phyloP scores from a whole-genome alignment of 2,888 invertebrate genomes.

The Baccha elongata region DNA sequence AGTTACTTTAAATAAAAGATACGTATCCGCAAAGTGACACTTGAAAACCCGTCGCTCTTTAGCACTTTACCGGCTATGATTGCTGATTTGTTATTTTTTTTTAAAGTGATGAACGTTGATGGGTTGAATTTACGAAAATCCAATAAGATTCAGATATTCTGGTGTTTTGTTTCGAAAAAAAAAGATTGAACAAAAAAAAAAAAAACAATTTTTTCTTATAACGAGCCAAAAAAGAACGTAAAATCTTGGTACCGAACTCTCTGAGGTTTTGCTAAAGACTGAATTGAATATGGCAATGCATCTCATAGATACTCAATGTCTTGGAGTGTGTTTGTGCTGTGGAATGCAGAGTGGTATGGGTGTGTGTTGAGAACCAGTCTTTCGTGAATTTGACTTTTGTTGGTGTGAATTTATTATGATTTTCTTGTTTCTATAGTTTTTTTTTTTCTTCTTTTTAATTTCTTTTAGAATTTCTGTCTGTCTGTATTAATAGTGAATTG shows the following conservation, averaged over 20 bases:
- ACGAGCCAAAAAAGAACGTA: slow-evolving; percentile 57
- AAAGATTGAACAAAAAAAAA: not conserved
- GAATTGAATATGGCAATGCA: slow-evolving; percentile 67
- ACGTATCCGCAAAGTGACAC: slow-evolving; percentile 29
- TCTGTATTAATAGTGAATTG: slow-evolving; percentile 48
- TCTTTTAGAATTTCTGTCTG: slow-evolving; percentile 35
- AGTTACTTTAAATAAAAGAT: slow-evolving; percentile 65
- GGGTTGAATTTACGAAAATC: slow-evolving; percentile 11
- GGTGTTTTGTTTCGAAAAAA: not conserved
- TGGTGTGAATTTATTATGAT: slow-evolving; percentile 74
- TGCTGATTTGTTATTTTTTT: not conserved
- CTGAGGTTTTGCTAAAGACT: slow-evolving; percentile 70
- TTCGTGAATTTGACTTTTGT: slow-evolving; percentile 74
- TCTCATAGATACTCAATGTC: slow-evolving; percentile 65
- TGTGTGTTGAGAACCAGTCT: slow-evolving; percentile 73
- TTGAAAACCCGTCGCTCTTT: slow-evolving; percentile 26
- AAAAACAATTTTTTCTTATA: not conserved
- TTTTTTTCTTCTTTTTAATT: slow-evolving; percentile 39
- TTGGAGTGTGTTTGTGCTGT: slow-evolving; percentile 43
- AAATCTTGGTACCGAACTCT: slow-evolving; percentile 69
- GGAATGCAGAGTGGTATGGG: slow-evolving; percentile 61
- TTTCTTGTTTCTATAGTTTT: slow-evolving; percentile 59
- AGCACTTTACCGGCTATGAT: slow-evolving; percentile 60
- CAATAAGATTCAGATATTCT: slow-evolving; percentile 11
- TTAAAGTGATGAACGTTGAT: not conserved